phyloP scores from a whole-genome alignment of 1,140 invertebrate genomes.

The Wiebesia pumilae region DNA sequence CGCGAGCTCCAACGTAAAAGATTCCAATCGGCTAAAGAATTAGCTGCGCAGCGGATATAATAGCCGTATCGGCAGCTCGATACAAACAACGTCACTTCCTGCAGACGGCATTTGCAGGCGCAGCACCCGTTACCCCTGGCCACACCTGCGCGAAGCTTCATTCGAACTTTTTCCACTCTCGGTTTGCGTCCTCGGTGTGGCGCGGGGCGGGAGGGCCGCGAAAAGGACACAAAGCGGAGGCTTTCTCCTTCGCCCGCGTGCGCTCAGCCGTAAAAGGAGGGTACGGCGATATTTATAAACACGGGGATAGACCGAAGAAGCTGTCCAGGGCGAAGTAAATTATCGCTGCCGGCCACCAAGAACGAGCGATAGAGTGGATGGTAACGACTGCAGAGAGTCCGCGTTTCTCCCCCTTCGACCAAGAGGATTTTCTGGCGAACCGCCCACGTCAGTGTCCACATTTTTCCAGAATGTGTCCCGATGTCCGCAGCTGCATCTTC shows the following conservation, averaged over 20 bases:
- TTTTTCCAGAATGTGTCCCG: not conserved
- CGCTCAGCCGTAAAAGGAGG: not conserved
- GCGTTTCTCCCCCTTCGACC: not conserved
- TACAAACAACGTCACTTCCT: not conserved
- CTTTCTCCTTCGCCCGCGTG: not conserved
- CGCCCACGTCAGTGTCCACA: not conserved
- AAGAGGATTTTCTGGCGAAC: not conserved
- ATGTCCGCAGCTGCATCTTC: no score
- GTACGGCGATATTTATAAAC: not conserved
- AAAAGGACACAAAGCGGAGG: not conserved
- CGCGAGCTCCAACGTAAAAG: not conserved
- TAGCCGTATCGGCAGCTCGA: not conserved
- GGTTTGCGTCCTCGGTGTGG: not conserved
- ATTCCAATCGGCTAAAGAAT: not conserved
- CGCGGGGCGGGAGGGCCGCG: not conserved
- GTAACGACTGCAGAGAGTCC: not conserved
- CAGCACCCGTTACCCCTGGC: not conserved
- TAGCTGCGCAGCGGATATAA: not conserved
- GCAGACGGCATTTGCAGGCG: not conserved
- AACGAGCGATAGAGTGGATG: not conserved
- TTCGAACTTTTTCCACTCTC: not conserved
- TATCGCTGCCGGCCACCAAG: not conserved
- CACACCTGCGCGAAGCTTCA: slow-evolving; percentile 5
- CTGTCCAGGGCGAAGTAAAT: not conserved
- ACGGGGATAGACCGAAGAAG: not conserved